Evolutionary conservation across 2,888 invertebrate species (phyloP).

Genomic region (Eilema depressum): DNA sequence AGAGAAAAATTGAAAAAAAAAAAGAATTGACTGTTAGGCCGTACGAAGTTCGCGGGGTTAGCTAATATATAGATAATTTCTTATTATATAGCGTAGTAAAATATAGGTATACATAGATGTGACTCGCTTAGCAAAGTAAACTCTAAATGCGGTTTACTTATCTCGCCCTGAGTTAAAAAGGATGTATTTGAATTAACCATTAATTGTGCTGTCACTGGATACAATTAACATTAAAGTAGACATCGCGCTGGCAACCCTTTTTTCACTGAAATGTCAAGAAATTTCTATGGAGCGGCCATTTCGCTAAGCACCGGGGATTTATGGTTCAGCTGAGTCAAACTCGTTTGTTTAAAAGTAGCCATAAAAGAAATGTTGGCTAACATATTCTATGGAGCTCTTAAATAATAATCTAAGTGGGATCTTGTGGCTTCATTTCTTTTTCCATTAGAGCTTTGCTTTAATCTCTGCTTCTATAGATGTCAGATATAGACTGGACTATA

Average conservation of each 20-base stretch:
- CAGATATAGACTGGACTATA: too few species aligned
- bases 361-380: slow-evolving; percentile 1
- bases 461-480: background rate
- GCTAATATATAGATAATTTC: too few species aligned
- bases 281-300: slow-evolving; percentile 12
- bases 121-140: background rate
- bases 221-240: slow-evolving; percentile 18
- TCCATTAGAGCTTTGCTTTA: background rate
- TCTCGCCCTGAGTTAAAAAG: background rate
- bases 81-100: too few species aligned
- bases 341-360: slow-evolving; percentile 19
- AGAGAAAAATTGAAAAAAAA: too few species aligned
- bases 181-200: slow-evolving; percentile 15
- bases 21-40: too few species aligned
- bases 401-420: background rate
- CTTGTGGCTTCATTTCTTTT: background rate
- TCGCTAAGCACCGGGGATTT: slow-evolving; percentile 10
- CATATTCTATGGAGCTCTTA: background rate
- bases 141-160: background rate
- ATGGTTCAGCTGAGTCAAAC: slow-evolving; percentile 7
- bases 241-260: slow-evolving; percentile 18
- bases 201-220: slow-evolving; percentile 4
- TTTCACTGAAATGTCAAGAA: slow-evolving; percentile 19
- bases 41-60: too few species aligned
- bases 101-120: background rate